Percentiles rank a stretch among this genome's conserved stretches.
phyloP scores from a whole-genome alignment of 2,113 vertebrate genomes.

The Engystomops pustulosus region DNA sequence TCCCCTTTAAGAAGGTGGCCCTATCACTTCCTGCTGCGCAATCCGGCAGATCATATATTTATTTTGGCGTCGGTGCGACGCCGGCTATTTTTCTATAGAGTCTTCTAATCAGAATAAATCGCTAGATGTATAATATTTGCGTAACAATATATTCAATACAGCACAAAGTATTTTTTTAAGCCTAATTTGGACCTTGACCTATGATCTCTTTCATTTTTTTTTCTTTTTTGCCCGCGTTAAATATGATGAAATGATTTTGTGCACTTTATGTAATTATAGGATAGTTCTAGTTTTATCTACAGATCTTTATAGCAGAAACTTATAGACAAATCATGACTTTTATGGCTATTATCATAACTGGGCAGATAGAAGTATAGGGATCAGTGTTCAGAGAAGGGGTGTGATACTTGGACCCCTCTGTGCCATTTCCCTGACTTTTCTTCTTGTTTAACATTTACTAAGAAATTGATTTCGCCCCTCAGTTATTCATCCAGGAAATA shows the following conservation, averaged over 20 bases:
- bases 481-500: neutral
- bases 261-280: neutral
- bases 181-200: neutral
- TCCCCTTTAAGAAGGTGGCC: neutral
- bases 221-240: neutral
- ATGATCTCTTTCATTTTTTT: neutral
- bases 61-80: slow-evolving; percentile 24
- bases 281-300: neutral
- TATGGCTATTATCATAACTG: neutral
- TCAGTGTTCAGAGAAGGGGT: neutral
- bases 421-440: neutral
- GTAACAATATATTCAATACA: slow-evolving; percentile 13
- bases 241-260: neutral
- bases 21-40: neutral
- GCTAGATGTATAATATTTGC: slow-evolving; percentile 15
- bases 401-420: neutral
- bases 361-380: neutral
- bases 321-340: neutral
- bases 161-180: slow-evolving; percentile 27
- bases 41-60: slow-evolving; percentile 33
- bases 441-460: neutral
- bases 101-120: slow-evolving; percentile 24
- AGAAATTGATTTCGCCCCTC: neutral
- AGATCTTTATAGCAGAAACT: neutral
- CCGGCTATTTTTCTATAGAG: slow-evolving; percentile 44